These are phyloP conservation scores for Dendropsophus ebraccatus DNA, from an alignment of 2,113 vertebrate species.

Conservation along the genomic window DNA sequence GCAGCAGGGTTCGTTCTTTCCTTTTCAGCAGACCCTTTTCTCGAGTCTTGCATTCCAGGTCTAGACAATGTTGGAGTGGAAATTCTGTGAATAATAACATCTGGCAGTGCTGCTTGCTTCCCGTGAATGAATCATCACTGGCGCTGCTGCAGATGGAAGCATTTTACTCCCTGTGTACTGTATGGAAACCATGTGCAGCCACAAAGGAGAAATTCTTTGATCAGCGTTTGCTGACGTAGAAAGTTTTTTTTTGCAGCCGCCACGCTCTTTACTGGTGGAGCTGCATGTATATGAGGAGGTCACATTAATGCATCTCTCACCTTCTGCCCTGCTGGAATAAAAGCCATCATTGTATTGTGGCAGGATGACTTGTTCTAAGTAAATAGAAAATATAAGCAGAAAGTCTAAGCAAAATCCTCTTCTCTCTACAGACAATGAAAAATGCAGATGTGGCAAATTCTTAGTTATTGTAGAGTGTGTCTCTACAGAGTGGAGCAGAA, in stretches of 20 bases:
- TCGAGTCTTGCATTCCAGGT: background rate
- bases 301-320: background rate
- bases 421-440: background rate
- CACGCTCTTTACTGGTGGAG: background rate
- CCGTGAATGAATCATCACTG: constrained; percentile 66
- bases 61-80: background rate
- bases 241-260: background rate
- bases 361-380: background rate
- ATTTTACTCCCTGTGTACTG: background rate
- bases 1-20: background rate
- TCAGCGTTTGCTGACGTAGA: constrained; percentile 15
- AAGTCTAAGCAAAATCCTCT: background rate
- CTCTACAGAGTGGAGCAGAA: background rate
- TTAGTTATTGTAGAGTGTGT: background rate
- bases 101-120: constrained; percentile 25
- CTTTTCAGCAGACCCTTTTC: background rate
- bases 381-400: background rate
- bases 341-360: background rate
- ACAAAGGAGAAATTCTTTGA: constrained; percentile 17
- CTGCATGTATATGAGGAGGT: background rate
- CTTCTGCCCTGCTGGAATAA: background rate
- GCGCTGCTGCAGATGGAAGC: constrained; percentile 54
- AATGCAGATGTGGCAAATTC: background rate
- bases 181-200: constrained; percentile 22
- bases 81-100: constrained; percentile 60